phyloP scores from a whole-genome alignment of 1,140 invertebrate species.

The Harlomillsia oculata region DNA sequence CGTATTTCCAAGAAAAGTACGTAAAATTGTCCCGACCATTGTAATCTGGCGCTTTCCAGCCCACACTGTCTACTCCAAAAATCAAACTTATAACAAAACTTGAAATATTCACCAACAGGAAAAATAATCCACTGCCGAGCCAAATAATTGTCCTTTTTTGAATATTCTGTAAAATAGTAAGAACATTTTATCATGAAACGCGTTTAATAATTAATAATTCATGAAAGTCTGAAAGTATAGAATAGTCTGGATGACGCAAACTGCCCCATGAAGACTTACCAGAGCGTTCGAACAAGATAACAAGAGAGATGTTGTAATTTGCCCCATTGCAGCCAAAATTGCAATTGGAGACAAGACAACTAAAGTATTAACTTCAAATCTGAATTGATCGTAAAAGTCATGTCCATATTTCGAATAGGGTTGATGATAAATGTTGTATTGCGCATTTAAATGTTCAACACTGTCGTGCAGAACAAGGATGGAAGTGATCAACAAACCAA shows the following conservation, averaged over 20 bases:
- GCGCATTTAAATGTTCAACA: not conserved
- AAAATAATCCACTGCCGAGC: not conserved
- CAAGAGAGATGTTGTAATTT: not conserved
- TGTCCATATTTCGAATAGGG: not conserved
- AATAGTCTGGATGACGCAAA: not conserved
- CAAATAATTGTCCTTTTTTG: not conserved
- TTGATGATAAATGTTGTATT: not conserved
- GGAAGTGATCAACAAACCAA: not conserved
- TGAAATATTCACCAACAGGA: not conserved
- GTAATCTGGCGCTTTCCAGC: not conserved
- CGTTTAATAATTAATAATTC: not conserved
- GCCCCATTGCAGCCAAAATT: not conserved
- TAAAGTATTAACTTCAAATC: not conserved
- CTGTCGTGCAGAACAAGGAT: not conserved
- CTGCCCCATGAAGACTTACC: not conserved
- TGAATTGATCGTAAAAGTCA: slow-evolving; percentile 1
- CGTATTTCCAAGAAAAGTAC: slow-evolving; percentile 3
- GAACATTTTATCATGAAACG: not conserved
- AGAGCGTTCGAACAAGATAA: not conserved
- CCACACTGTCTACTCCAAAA: not conserved
- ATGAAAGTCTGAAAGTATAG: not conserved
- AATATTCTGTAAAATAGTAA: not conserved
- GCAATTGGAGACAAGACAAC: not conserved
- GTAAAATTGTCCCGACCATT: not conserved
- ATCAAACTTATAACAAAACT: not conserved